Conservation (phyloP, 2,888 invertebrate genomes). For the Agonopterix arenella region DNA sequence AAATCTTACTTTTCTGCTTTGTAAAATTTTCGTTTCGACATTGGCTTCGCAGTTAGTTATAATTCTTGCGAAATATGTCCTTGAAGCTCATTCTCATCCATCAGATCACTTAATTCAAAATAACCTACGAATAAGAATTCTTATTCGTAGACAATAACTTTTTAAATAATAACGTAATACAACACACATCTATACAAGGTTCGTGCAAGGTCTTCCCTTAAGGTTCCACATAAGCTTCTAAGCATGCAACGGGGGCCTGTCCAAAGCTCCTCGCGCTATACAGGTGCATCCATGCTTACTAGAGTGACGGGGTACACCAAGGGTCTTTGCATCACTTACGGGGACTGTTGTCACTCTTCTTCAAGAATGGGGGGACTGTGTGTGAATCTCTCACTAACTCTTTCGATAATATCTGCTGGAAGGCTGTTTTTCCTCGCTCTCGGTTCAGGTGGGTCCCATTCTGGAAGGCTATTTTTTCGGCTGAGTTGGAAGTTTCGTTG, state of each 20-base stretch:
- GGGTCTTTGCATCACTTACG: constrained; percentile 55
- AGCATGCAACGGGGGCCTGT: constrained; percentile 68
- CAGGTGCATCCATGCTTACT: constrained; percentile 68
- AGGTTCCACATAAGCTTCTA: constrained; percentile 68
- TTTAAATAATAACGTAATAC: constrained; percentile 32
- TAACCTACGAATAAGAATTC: too few species aligned
- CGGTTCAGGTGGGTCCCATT: constrained; percentile 67
- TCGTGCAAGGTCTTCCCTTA: constrained; percentile 58
- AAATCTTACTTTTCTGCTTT: too few species aligned
- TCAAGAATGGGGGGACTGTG: constrained; percentile 40
- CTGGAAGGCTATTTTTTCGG: constrained; percentile 70
- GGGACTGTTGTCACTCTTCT: constrained; percentile 65
- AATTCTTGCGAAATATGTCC: too few species aligned
- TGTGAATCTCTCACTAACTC: constrained; percentile 36
- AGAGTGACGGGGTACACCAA: constrained; percentile 68
- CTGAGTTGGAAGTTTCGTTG: constrained; percentile 55
- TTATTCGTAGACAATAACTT: too few species aligned
- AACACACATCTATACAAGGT: constrained; percentile 57
- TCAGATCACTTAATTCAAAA: too few species aligned
- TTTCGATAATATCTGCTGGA: constrained; percentile 58
- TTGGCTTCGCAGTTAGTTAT: too few species aligned
- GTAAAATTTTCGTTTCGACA: too few species aligned
- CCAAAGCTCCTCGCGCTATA: constrained; percentile 55
- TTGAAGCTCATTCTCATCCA: too few species aligned
- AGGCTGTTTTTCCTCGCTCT: constrained; percentile 67